Base-by-base conservation (phyloP, 2,797 vertebrate species). In the Allobates femoralis region DNA sequence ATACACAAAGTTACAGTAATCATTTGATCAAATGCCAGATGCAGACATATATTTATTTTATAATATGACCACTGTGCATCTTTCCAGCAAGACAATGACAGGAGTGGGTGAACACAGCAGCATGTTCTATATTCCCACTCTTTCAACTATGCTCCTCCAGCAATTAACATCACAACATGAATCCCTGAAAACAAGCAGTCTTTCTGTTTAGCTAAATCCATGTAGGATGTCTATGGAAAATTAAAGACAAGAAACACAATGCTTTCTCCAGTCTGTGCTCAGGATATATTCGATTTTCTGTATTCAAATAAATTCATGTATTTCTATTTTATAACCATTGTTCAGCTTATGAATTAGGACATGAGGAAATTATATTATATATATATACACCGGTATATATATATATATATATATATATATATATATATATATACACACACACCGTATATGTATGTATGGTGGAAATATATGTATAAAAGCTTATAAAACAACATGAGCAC, bases 161-260 rank as follows among this genome's bases (percentile, higher is more conserved):
- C 86, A 89, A 85, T 84, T 89, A 84, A 85, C 83, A 91, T 94
- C 92, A 95, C 93, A 86, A 92, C 91, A 28, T 46, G n/a, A 84
- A 75, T 55, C 41, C 46, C 51, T 55, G 66, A 86, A 89, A 91
- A 91, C 90, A 92, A 91, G 93, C 93, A 93, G 90, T 81, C 12
- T 87, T 87, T 88, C 92, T 92, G 90, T 92, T 82, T 92, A 89
- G 91, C 88, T 88, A 92, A 86, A 90, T 92, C 66, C 92, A 93
- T 91, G 94, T 93, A 94, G 95, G 94, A 93, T 92, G 93, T 92
- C 90, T 90, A 91, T 89, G 87, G 89, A 91, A 90, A 90, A 66
- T 18, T 34, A 16, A 18, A 19, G 34, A 74, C 53, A 84, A 66
- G 21, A 34, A 80, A 79, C 23, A 12, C 71, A 50, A 74, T 74